Conservation (phyloP, 2,113 vertebrate species). For the Telmatochromis sp. region DNA sequence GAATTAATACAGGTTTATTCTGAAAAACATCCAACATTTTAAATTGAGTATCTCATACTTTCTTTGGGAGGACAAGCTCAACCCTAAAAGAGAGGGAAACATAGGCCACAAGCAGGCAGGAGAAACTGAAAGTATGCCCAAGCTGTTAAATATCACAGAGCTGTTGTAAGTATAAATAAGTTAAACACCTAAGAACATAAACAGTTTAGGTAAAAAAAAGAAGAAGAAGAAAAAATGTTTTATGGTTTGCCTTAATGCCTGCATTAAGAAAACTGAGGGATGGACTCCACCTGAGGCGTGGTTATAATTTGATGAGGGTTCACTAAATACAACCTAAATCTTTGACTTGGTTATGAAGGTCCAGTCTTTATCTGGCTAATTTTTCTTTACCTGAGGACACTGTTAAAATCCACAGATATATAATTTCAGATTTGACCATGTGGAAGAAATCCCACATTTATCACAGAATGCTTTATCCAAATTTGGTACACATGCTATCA, state of each 20-base stretch:
- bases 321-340: background rate
- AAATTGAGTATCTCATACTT: conserved; percentile 71
- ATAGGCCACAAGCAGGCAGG: conserved; percentile 64
- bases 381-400: background rate
- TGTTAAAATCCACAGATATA: background rate
- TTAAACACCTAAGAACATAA: conserved; percentile 70
- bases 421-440: background rate
- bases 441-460: background rate
- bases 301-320: background rate
- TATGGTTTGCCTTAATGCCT: conserved; percentile 86
- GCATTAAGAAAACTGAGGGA: conserved; percentile 83
- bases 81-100: conserved; percentile 61
- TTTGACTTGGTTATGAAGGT: background rate
- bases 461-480: background rate
- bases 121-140: conserved; percentile 56
- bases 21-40: conserved; percentile 72
- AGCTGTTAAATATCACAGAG: conserved; percentile 69
- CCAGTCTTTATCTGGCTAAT: background rate
- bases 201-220: conserved; percentile 33
- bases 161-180: conserved; percentile 85
- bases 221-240: conserved; percentile 24
- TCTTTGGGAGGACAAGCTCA: conserved; percentile 59
- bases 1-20: conserved; percentile 80
- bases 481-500: background rate
- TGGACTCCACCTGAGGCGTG: background rate